These are phyloP conservation scores for Matsumyia berberina DNA, from an alignment of 2,888 invertebrate species.

Conservation along the genomic window DNA sequence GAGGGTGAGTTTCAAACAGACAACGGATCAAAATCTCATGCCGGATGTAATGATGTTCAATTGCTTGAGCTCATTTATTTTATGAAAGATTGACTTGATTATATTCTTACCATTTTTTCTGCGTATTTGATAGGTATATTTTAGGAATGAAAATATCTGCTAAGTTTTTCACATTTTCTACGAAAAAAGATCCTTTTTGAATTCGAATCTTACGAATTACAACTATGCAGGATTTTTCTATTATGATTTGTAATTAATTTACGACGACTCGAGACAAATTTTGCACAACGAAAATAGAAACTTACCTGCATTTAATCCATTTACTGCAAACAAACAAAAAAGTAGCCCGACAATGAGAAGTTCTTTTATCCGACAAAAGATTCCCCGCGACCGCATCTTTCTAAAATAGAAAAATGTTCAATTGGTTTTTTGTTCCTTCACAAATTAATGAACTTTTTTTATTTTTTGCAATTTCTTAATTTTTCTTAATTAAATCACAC, in stretches of 20 bases:
- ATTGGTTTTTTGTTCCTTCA: neutral
- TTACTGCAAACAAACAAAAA: constrained; percentile 40
- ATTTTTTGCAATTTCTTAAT: neutral
- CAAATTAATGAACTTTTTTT: neutral
- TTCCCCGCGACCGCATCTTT: constrained; percentile 60
- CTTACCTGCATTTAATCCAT: constrained; percentile 66
- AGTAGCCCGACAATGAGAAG: constrained; percentile 43
- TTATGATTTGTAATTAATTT: neutral
- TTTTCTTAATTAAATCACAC: neutral
- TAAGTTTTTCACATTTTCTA: neutral
- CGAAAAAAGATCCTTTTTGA: neutral
- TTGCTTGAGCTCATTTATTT: constrained; percentile 42
- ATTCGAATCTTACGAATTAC: no score
- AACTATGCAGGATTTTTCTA: no score
- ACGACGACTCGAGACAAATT: neutral
- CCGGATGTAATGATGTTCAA: constrained; percentile 63
- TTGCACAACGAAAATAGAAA: neutral
- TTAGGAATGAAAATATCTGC: neutral
- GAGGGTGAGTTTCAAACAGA: constrained; percentile 50
- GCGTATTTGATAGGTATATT: no score
- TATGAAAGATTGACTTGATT: neutral
- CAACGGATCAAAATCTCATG: constrained; percentile 32
- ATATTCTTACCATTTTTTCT: no score
- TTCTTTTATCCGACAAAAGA: constrained; percentile 40
- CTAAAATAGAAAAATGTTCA: constrained; percentile 59